Conservation (phyloP, 1,140 invertebrate species). For the Microvelia longipes region DNA sequence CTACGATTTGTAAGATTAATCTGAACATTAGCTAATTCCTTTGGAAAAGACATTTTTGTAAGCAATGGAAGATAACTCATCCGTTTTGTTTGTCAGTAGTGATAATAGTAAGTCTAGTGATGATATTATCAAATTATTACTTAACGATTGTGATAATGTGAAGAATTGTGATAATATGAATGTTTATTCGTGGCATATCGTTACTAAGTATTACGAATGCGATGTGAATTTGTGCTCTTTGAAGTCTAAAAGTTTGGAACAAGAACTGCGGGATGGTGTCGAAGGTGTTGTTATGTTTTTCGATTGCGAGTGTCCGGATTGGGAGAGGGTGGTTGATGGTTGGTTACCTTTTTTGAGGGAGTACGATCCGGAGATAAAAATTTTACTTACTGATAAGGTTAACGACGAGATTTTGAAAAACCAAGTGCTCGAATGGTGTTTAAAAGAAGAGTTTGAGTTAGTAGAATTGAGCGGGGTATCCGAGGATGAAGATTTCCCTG, state of each 20-base stretch:
- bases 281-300: conserved; percentile 43
- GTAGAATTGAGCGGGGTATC: conserved; percentile 47
- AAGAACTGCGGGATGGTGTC: conserved; percentile 34
- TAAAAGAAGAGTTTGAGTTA: conserved; percentile 50
- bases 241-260: conserved; percentile 32
- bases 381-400: conserved; percentile 34
- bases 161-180: conserved; percentile 28
- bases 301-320: conserved; percentile 35
- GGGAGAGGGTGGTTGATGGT: conserved; percentile 31
- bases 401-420: conserved; percentile 9
- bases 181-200: conserved; percentile 41
- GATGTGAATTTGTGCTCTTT: conserved; percentile 38
- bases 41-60: no score
- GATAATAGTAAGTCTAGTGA: neutral
- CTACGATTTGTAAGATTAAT: no score
- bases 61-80: neutral
- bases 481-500: conserved; percentile 39
- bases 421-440: conserved; percentile 44
- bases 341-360: conserved; percentile 36
- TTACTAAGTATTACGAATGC: conserved; percentile 51
- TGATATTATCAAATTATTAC: neutral
- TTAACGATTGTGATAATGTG: neutral
- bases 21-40: no score
- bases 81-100: conserved; percentile 6
- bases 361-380: conserved; percentile 35